Conservation (phyloP, 2,113 vertebrate genomes). For the Guaruba guarouba region DNA sequence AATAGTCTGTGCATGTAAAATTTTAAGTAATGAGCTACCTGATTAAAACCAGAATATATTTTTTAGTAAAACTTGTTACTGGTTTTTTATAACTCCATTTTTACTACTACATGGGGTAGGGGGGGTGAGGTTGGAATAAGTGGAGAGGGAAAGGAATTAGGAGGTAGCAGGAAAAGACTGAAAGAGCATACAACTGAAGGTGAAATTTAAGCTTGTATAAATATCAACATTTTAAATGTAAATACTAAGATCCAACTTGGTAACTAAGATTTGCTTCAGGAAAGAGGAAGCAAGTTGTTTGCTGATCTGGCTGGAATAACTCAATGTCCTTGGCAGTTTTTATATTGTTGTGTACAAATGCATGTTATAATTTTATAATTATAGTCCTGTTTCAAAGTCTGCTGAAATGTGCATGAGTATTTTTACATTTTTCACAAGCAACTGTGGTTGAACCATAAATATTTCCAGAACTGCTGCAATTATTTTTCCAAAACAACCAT, state of each 20-base stretch:
- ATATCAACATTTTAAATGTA: background rate
- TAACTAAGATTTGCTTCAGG: background rate
- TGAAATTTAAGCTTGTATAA: background rate
- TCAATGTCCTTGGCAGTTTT: background rate
- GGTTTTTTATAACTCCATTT: background rate
- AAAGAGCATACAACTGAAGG: background rate
- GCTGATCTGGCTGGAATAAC: background rate
- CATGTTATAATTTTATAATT: background rate
- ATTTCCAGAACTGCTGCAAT: background rate
- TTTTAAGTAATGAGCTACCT: background rate
- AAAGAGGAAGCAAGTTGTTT: background rate
- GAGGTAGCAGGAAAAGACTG: background rate
- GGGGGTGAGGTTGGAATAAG: background rate
- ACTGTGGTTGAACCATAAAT: constrained; percentile 31
- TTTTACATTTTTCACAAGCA: background rate
- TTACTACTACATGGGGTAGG: background rate
- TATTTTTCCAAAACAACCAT: background rate
- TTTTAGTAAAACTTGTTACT: background rate
- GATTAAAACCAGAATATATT: background rate
- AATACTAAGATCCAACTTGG: background rate
- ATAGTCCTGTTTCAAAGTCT: background rate
- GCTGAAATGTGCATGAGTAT: background rate
- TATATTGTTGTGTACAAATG: background rate
- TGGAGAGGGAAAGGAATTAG: background rate
- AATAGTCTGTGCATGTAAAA: background rate